These are phyloP conservation scores for Tetragonula clypearis DNA, from an alignment of 1,140 invertebrate species.

Conservation along the genomic window DNA sequence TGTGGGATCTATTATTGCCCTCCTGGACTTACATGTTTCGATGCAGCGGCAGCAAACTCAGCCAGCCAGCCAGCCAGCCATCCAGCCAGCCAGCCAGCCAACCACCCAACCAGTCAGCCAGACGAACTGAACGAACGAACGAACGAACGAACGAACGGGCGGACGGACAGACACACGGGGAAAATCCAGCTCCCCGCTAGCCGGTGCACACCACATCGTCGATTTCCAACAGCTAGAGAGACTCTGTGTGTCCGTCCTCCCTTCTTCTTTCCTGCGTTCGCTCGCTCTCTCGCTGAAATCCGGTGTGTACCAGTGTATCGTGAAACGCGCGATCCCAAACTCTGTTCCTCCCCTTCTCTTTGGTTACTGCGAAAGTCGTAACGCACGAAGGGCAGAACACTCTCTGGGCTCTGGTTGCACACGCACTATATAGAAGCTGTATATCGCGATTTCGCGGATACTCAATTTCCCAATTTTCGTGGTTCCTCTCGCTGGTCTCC, in stretches of 20 bases:
- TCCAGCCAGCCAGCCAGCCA: slow-evolving; percentile 32
- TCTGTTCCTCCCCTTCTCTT: neutral
- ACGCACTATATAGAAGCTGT: neutral
- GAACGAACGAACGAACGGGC: slow-evolving; percentile 37
- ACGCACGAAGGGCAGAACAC: neutral
- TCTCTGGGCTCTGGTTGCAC: no score
- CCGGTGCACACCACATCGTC: slow-evolving; percentile 24
- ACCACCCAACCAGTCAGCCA: slow-evolving; percentile 18
- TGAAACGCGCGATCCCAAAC: slow-evolving; percentile 12
- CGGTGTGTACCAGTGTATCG: slow-evolving; percentile 17
- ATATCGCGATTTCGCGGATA: slow-evolving; percentile 64
- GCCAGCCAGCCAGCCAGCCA: slow-evolving; percentile 60
- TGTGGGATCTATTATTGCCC: slow-evolving; percentile 80
- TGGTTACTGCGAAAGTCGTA: slow-evolving; percentile 17
- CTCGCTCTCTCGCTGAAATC: slow-evolving; percentile 42
- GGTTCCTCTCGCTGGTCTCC: slow-evolving; percentile 5
- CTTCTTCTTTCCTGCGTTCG: slow-evolving; percentile 40
- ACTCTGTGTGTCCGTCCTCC: slow-evolving; percentile 2
- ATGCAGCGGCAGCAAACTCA: slow-evolving; percentile 68
- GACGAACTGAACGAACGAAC: slow-evolving; percentile 23
- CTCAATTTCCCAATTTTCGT: slow-evolving; percentile 60
- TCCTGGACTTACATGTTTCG: slow-evolving; percentile 77
- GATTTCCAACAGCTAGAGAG: slow-evolving; percentile 26
- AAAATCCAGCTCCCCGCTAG: slow-evolving; percentile 44
- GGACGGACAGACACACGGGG: slow-evolving; percentile 48